Base-by-base conservation (phyloP, 1,140 invertebrate species). In the Planococcus citri region DNA sequence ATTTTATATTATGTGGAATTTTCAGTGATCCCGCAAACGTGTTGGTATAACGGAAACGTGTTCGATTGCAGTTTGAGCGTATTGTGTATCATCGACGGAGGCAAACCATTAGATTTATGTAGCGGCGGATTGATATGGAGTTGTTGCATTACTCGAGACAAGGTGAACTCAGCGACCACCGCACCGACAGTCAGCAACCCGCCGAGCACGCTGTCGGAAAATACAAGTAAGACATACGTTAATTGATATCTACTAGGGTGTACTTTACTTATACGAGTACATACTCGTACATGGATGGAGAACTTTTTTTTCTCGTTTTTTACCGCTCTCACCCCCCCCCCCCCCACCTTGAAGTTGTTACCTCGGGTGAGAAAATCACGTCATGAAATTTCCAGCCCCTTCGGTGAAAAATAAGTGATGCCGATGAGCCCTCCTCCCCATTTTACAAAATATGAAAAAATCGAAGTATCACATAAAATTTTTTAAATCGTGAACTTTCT, bases 91-190 rank as follows among this genome's bases (percentile, higher is more conserved):
- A 79, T 95, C 60, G 87, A 88, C 14, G 92, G 92, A 8, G 89
- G 90, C 14, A 86, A 89, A 71, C 91, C 92, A 0, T 76, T 94
- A 74, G 92, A 96, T 80, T 82, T 94, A 0, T 96, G 93, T 78
- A 92, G 89, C n/a, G 92, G 92, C 60, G 93, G 92, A 27, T 85
- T 94, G 81, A 90, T 94, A 72, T 94, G 92, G 92, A 89, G 89
- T 10, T 96, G 93, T 77, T 96, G 93, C 76, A 88, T 96, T 0
- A 90, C 94, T 76, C 83, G 87, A 73, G 78, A 85, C 75, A 77
- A 85, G 79, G 70, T 79, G 69, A 81, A 74, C 75, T 83, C 79
- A 74, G 79, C 83, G 57, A 75, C 68, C 38, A n/a, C n/a, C n/a
- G 74, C 76, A 61, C 68, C 71, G 22, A 24, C 72, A 0, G 20